These are phyloP conservation scores for Epinotia demarniana DNA, from an alignment of 2,888 invertebrate genomes.

Conservation along the genomic window DNA sequence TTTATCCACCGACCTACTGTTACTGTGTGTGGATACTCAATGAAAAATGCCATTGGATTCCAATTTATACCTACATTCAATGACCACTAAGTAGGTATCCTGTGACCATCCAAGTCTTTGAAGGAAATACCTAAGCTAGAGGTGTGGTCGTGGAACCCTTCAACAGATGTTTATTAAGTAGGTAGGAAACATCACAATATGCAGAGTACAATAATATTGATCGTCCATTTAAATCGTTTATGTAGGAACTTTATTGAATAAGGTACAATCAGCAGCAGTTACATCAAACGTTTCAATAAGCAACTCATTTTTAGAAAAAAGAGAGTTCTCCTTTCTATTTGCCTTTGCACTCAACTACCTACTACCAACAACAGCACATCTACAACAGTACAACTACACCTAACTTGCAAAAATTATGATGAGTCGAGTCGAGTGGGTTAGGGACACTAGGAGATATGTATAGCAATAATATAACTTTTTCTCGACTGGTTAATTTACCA, in stretches of 20 bases:
- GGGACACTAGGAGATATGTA: too few relatives aligned
- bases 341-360: too few relatives aligned
- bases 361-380: too few relatives aligned
- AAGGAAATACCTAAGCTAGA: not conserved
- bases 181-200: not conserved
- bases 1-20: not conserved
- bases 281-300: not conserved
- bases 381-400: too few relatives aligned
- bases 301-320: not conserved
- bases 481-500: too few relatives aligned
- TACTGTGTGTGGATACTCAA: not conserved
- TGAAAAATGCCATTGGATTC: not conserved
- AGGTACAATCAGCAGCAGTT: conserved; percentile 2
- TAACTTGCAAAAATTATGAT: too few relatives aligned
- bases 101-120: not conserved
- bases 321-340: too few relatives aligned
- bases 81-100: not conserved
- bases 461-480: too few relatives aligned
- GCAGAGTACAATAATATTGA: conserved; percentile 33
- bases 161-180: not conserved
- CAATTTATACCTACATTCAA: not conserved
- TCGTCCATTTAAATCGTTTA: conserved; percentile 34
- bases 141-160: not conserved
- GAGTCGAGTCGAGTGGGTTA: too few relatives aligned
- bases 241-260: not conserved